Base-by-base conservation (phyloP, 2,797 vertebrate genomes). In the Eleutherodactylus coqui region DNA sequence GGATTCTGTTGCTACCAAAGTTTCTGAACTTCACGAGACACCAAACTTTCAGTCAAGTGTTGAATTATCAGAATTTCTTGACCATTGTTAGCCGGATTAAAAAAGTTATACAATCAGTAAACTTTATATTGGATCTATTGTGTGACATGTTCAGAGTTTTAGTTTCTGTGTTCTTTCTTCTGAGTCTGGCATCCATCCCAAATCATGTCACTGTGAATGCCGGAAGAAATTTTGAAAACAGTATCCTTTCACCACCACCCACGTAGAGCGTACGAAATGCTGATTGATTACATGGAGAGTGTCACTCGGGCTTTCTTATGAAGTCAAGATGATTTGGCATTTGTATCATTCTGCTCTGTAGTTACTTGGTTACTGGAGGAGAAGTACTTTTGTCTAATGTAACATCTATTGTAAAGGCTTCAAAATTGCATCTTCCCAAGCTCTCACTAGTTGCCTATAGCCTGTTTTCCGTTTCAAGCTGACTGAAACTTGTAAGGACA, bases 271-370 rank as follows among this genome's bases (percentile, higher is more conserved):
- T 60, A 89, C 41, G 84, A 86, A 87, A 70, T 80, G 67, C 76
- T 86, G 90, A 92, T 89, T 89, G 91, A 92, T 91, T 89, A 51
- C 78, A 88, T 90, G 80, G 64, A 82, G 85, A 84, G 85, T 87
- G 89, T 89, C 90, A 90, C 84, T 89, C 87, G 70, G 67, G 62
- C 34, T 89, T 88, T 72, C 64, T 88, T 90, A 89, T 80, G 45
- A 90, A 79, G 88, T 88, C 84, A 88, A 89, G 75, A 24, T 36
- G 79, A 89, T 92, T 90, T 88, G 2, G 88, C 90, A 89, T 92
- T 89, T 87, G 75, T 84, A 75, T 89, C 91, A 34, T 77, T 34
- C 29, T 72, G 53, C 62, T 78, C 76, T 73, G 55, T 73, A 67
- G 43, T 62, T 51, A 9, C 47, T 79, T 45, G 16, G 81, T n/a